phyloP scores from a whole-genome alignment of 2,888 invertebrate species.

The Onthophagus sagittarius region DNA sequence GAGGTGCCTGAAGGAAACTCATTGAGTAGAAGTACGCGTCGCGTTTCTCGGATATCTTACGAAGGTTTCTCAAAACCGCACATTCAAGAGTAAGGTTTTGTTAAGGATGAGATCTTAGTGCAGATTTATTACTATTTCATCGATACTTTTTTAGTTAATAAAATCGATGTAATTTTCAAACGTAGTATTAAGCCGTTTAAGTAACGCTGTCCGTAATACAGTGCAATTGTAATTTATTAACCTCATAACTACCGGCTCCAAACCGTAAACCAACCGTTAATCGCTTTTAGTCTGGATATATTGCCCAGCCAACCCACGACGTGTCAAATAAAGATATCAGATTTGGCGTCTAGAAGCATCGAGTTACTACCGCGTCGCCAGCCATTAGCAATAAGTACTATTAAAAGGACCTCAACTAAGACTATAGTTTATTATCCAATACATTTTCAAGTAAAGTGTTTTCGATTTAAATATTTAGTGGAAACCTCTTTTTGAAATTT shows the following conservation, averaged over 20 bases:
- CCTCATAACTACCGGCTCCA: slow-evolving; percentile 7
- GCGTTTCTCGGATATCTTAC: no score
- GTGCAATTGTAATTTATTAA: slow-evolving; percentile 11
- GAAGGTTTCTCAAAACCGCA: no score
- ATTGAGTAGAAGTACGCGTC: background rate
- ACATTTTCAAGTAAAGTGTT: no score
- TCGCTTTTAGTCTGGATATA: slow-evolving; percentile 11
- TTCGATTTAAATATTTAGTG: no score
- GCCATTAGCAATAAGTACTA: background rate
- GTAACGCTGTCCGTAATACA: background rate
- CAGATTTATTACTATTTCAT: no score
- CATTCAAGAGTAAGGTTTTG: no score
- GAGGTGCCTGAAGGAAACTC: background rate
- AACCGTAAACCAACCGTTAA: slow-evolving; percentile 12
- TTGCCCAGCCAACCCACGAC: background rate
- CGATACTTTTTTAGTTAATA: background rate
- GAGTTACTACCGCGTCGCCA: background rate
- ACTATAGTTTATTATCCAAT: background rate
- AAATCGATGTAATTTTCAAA: background rate
- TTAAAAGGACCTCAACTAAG: background rate
- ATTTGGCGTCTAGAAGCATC: background rate
- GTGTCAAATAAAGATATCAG: slow-evolving; percentile 12
- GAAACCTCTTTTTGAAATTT: no score
- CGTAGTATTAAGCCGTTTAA: slow-evolving; percentile 1
- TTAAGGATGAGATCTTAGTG: no score